Percentiles rank a stretch among this genome's conserved stretches.
Conservation (phyloP, 2,113 vertebrate species). For the Oxygymnocypris stewartii region DNA sequence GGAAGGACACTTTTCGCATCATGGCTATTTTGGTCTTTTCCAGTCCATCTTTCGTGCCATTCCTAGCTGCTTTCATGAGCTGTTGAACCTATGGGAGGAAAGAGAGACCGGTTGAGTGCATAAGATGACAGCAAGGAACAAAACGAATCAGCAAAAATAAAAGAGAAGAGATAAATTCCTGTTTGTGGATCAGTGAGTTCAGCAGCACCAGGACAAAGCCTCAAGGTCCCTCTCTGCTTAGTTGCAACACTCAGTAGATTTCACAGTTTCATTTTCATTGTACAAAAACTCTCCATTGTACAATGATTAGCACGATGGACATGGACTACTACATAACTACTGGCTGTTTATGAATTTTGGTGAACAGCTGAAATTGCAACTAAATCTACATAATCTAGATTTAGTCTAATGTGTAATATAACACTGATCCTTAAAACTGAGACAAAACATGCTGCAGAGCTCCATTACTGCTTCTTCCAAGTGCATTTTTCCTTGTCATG, state of each 20-base stretch:
- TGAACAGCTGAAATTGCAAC: not conserved
- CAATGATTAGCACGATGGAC: conserved; percentile 11
- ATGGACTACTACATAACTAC: not conserved
- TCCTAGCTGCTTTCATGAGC: conserved; percentile 85
- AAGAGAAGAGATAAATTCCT: conserved; percentile 12
- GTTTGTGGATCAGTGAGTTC: conserved; percentile 30
- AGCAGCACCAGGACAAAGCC: conserved; percentile 28
- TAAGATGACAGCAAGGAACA: conserved; percentile 11
- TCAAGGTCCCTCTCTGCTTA: conserved; percentile 23
- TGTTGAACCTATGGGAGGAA: conserved; percentile 79
- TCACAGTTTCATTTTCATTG: conserved; percentile 48
- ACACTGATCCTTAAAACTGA: not conserved
- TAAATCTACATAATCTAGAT: conserved; percentile 14
- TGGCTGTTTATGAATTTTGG: not conserved
- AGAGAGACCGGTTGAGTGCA: not conserved
- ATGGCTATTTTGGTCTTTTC: conserved; percentile 85
- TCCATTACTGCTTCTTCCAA: not conserved
- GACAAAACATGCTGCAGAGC: not conserved
- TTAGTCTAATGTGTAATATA: conserved; percentile 6
- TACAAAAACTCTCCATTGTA: conserved; percentile 12
- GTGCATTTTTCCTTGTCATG: not conserved
- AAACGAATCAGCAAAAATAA: conserved; percentile 24
- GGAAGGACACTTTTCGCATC: conserved; percentile 83
- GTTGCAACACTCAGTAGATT: conserved; percentile 32
- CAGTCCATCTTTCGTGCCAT: conserved; percentile 85